phyloP scores from a whole-genome alignment of 2,797 vertebrate genomes.

The Oryzias sinensis region DNA sequence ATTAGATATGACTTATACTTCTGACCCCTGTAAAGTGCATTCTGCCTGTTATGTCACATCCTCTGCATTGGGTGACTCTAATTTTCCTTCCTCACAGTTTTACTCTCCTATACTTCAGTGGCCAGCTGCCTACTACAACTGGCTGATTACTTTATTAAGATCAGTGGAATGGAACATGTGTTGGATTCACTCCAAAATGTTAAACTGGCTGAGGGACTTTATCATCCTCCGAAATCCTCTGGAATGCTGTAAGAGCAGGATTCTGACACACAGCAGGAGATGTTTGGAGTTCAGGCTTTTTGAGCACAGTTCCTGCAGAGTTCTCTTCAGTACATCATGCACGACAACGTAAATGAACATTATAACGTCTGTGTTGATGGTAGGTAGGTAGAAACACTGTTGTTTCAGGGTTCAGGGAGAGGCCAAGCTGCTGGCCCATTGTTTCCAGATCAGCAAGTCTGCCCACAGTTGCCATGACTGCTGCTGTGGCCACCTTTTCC shows the following conservation, averaged over 20 bases:
- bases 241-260: constrained; percentile 32
- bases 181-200: constrained; percentile 55
- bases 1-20: constrained; percentile 29
- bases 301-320: constrained; percentile 18
- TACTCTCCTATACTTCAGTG: constrained; percentile 48
- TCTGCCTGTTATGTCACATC: constrained; percentile 46
- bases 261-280: constrained; percentile 22
- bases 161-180: constrained; percentile 60
- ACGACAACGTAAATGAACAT: constrained; percentile 2
- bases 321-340: constrained; percentile 2
- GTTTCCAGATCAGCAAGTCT: constrained; percentile 67
- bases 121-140: constrained; percentile 48
- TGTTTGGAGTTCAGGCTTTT: constrained; percentile 34
- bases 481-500: constrained; percentile 70
- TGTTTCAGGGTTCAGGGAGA: constrained; percentile 59
- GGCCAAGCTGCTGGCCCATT: constrained; percentile 66
- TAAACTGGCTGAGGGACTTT: constrained; percentile 44
- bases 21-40: constrained; percentile 30
- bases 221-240: constrained; percentile 53
- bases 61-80: constrained; percentile 66
- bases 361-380: constrained; percentile 27
- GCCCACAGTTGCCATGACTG: constrained; percentile 66
- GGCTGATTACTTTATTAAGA: constrained; percentile 68
- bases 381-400: constrained; percentile 33
- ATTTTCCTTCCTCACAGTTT: constrained; percentile 41